phyloP scores from a whole-genome alignment of 1,140 invertebrate genomes.

The Drosophila santomea region DNA sequence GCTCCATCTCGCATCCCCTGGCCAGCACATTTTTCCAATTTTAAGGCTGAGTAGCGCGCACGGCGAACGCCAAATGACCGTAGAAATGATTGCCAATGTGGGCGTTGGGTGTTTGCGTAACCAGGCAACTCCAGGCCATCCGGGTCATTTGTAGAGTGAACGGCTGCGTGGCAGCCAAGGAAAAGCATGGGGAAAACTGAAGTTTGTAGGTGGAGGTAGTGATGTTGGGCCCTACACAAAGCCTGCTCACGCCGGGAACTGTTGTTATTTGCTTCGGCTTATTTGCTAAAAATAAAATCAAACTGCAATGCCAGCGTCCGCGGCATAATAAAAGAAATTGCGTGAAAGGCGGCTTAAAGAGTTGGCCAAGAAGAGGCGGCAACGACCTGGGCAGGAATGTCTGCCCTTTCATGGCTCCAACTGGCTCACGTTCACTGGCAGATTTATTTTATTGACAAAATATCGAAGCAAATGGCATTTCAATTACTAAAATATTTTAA shows the following conservation, averaged over 20 bases:
- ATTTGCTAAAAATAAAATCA: constrained; percentile 82
- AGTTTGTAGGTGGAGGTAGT: not conserved
- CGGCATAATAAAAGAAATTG: constrained; percentile 72
- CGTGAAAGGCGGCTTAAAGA: constrained; percentile 72
- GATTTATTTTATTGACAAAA: too few species aligned
- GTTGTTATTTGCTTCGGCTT: constrained; percentile 74
- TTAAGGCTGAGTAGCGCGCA: constrained; percentile 80
- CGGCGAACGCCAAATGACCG: constrained; percentile 78
- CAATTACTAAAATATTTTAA: not conserved
- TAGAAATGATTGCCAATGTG: constrained; percentile 75
- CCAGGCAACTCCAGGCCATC: constrained; percentile 50
- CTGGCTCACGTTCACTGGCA: constrained; percentile 4
- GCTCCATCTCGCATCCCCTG: constrained; percentile 21
- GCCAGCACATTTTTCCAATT: constrained; percentile 79
- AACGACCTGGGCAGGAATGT: constrained; percentile 14
- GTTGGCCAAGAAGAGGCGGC: constrained; percentile 33
- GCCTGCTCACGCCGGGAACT: constrained; percentile 25
- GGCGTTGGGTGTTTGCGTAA: constrained; percentile 51
- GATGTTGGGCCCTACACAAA: constrained; percentile 14
- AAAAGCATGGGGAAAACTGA: not conserved
- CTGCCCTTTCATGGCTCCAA: constrained; percentile 33
- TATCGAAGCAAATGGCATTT: not conserved
- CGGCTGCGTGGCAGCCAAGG: not conserved
- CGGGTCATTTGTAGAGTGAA: constrained; percentile 59
- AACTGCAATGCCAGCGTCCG: constrained; percentile 57